Base-by-base conservation (phyloP, 2,113 vertebrate species). In the Pelmatolapia mariae region DNA sequence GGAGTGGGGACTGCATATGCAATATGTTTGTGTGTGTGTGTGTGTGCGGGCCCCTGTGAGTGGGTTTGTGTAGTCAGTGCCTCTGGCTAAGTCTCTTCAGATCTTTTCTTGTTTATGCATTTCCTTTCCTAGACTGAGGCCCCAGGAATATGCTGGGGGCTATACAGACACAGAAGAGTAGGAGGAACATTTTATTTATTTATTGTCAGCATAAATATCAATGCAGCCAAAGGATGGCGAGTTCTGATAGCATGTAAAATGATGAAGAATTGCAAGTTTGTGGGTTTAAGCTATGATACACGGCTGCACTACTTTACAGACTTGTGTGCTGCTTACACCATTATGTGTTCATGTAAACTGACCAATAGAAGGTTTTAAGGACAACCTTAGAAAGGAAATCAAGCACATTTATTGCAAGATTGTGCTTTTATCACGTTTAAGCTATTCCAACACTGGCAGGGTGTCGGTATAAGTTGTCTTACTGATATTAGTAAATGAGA, bases 131-230 rank as follows among this genome's bases (percentile, higher is more conserved):
- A 95, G 94, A 96, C 93, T 94, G 93, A 97, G 95, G 96, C 96
- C 94, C 88, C 96, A 96, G 96, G 97, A 97, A 97, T 97, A 96
- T 94, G 95, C 96, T 96, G 92, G 95, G 95, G 93, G 97, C 97
- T 96, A 97, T 97, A 97, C 95, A 97, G 96, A 97, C 97, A 97
- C 96, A 97, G 96, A 96, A 94, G 94, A 97, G 96, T 93, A 95
- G 93, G 95, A 97, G 95, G 80, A 89, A 84, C 94, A 96, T 96
- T 97, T 98, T 97, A 97, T 97, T 98, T 97, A 98, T 98, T 98
- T 96, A 97, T 97, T 97, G 97, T 97, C 96, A 86, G 94, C 96
- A 97, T 98, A 97, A 97, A 98, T 98, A 98, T 97, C 97, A 97
- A 97, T 97, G 94, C 95, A 95, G 83, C 96, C 96, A 97, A 97